phyloP scores from a whole-genome alignment of 2,113 vertebrate species.

The Oryzias javanicus region DNA sequence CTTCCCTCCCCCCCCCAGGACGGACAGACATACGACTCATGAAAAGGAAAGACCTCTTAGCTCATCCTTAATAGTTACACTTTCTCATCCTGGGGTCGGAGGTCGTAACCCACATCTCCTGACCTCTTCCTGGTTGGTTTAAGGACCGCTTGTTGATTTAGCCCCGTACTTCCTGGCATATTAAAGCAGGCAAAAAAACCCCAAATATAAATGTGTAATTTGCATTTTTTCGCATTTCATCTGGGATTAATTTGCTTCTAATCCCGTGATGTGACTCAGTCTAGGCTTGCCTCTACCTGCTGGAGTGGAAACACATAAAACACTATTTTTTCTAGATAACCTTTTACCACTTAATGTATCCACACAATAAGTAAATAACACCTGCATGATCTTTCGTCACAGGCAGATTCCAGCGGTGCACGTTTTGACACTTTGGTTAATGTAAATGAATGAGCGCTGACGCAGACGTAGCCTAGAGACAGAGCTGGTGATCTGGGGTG shows the following conservation, averaged over 20 bases:
- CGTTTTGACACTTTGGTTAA: conserved; percentile 81
- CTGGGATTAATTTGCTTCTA: conserved; percentile 30
- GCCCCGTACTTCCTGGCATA: conserved; percentile 25
- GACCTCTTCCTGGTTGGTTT: conserved; percentile 77
- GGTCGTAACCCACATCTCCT: conserved; percentile 87
- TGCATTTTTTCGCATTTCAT: conserved; percentile 28
- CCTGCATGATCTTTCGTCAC: conserved; percentile 73
- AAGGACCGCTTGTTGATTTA: conserved; percentile 33
- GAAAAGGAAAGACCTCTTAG: conserved; percentile 83
- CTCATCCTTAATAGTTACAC: conserved; percentile 90
- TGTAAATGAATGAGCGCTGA: conserved; percentile 79
- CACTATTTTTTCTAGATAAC: conserved; percentile 23
- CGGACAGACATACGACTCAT: conserved; percentile 84
- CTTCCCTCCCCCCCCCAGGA: conserved; percentile 85
- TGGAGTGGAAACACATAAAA: conserved; percentile 24
- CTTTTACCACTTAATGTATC: conserved; percentile 40
- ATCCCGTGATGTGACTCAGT: conserved; percentile 43
- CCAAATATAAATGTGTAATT: conserved; percentile 8
- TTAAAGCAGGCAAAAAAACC: background rate
- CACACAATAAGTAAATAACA: conserved; percentile 49
- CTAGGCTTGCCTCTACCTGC: conserved; percentile 30
- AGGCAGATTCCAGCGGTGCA: conserved; percentile 68
- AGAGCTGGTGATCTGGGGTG: conserved; percentile 61
- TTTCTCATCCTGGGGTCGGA: conserved; percentile 88
- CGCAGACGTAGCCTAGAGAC: conserved; percentile 68